Conservation (phyloP, 2,113 vertebrate genomes). For the Nothoprocta perdicaria region DNA sequence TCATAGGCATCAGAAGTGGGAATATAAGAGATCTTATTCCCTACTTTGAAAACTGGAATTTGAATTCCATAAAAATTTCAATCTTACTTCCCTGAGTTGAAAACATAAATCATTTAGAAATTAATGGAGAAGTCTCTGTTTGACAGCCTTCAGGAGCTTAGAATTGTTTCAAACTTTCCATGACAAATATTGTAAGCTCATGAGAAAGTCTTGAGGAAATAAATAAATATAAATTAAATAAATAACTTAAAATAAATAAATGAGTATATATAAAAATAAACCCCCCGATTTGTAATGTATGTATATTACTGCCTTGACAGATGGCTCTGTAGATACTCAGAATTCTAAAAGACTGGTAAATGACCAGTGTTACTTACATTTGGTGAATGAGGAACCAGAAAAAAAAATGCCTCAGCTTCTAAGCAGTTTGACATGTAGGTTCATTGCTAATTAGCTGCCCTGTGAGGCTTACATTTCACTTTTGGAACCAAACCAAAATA, state of each 20-base stretch:
- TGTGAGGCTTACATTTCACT: conserved; percentile 3
- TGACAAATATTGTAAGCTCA: not conserved
- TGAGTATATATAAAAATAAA: no score
- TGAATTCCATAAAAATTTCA: not conserved
- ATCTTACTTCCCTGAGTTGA: not conserved
- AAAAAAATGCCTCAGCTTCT: not conserved
- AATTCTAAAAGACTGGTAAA: not conserved
- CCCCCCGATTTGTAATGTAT: not conserved
- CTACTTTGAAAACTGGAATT: not conserved
- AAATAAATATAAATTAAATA: not conserved
- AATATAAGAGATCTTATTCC: not conserved
- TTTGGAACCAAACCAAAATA: conserved; percentile 9
- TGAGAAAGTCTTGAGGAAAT: not conserved
- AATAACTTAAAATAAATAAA: no score
- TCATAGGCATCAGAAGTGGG: not conserved
- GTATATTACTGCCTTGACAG: not conserved
- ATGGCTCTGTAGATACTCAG: not conserved
- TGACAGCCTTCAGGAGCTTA: not conserved
- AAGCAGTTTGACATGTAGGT: not conserved
- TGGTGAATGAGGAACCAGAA: not conserved
- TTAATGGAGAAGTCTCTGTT: not conserved
- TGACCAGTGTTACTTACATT: not conserved
- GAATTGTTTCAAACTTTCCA: not conserved
- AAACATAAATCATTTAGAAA: not conserved
- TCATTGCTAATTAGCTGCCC: not conserved